Base-by-base conservation (phyloP, 2,113 vertebrate genomes). In the Dromaius novaehollandiae region DNA sequence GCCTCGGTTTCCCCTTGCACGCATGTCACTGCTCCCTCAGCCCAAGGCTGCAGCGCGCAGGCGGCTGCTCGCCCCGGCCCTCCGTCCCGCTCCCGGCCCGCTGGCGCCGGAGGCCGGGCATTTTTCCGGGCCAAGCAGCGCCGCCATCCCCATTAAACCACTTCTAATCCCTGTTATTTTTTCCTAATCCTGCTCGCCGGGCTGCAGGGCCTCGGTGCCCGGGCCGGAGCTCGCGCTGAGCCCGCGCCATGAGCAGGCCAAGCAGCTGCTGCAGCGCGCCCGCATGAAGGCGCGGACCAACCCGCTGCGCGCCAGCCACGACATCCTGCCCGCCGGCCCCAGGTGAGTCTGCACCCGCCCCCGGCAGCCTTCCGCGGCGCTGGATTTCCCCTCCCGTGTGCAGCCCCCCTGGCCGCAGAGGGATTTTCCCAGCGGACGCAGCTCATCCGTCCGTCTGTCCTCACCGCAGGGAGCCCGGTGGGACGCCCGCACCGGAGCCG, bases 291-390 rank as follows among this genome's bases (percentile, higher is more conserved):
- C 99, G 95, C 98, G 98, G 64, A 98, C 98, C 28, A 98, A 98
- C 91, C 99, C 99, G 3, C 97, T 99, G 92, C 99, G 98, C 71
- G 99, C 99, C 93, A 99, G 98, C 98, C 99, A 99, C 96, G 98
- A 98, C 97, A 99, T 99, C 92, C 96, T 98, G 40, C 63, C 98
- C 55, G 56, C 98, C 40, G 64, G 97, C 24, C 66, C 96, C 87
- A 96, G 95, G 99, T 99, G 96, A 99, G 99, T 98, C 75, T 78
- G 77, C 7, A 60, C 42, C 6, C 22, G 13, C 14, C 66, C 30
- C 13, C 15, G 42, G 42, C 11, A 11, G 42, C 4, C 15, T 25
- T 14, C 28, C 18, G 5, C 4, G 13, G 42, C 10, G 42, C 42
- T 42, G 42, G 42, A 42, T 42, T 42, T 42, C 42, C 42, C 19